A percentile compares a stretch with the other conserved stretches of the same genome.
These are phyloP conservation scores for Lasioglossum figueresi DNA, from an alignment of 2,888 invertebrate genomes.

Conservation along the genomic window DNA sequence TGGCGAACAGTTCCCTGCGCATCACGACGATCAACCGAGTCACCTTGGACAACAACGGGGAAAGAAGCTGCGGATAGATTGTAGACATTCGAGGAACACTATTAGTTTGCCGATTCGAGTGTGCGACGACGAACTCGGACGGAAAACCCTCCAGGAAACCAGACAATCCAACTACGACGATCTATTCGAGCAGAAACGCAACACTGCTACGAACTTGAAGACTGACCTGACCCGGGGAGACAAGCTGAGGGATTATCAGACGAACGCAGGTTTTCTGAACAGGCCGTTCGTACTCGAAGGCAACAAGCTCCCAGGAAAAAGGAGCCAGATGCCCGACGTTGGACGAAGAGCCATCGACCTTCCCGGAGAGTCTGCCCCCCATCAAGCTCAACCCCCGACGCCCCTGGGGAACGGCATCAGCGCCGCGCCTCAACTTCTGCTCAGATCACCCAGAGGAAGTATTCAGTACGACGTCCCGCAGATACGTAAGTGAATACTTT, in stretches of 20 bases:
- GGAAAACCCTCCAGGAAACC: conserved; percentile 53
- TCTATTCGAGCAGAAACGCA: conserved; percentile 64
- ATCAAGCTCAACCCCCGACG: conserved; percentile 67
- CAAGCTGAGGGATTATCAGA: conserved; percentile 49
- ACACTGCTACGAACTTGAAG: conserved; percentile 59
- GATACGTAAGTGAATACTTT: conserved; percentile 87
- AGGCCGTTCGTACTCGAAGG: conserved; percentile 70
- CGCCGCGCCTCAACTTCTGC: conserved; percentile 91
- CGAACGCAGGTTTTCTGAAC: conserved; percentile 38
- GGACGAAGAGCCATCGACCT: conserved; percentile 63
- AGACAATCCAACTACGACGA: conserved; percentile 68
- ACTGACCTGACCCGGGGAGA: conserved; percentile 62
- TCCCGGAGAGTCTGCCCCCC: conserved; percentile 44
- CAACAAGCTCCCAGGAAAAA: conserved; percentile 70
- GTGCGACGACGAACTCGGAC: conserved; percentile 67
- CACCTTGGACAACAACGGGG: conserved; percentile 39
- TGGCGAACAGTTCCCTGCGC: neutral
- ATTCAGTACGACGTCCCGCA: conserved; percentile 91
- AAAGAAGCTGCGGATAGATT: conserved; percentile 64
- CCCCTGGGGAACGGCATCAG: conserved; percentile 81
- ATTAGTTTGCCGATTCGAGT: conserved; percentile 63
- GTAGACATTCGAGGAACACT: conserved; percentile 57
- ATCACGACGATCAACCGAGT: conserved; percentile 57
- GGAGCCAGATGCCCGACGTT: conserved; percentile 53
- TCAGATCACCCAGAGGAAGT: conserved; percentile 88